Percentiles rank a stretch among this genome's conserved stretches.
phyloP scores from a whole-genome alignment of 2,113 vertebrate species.

The Apeltes quadracus region DNA sequence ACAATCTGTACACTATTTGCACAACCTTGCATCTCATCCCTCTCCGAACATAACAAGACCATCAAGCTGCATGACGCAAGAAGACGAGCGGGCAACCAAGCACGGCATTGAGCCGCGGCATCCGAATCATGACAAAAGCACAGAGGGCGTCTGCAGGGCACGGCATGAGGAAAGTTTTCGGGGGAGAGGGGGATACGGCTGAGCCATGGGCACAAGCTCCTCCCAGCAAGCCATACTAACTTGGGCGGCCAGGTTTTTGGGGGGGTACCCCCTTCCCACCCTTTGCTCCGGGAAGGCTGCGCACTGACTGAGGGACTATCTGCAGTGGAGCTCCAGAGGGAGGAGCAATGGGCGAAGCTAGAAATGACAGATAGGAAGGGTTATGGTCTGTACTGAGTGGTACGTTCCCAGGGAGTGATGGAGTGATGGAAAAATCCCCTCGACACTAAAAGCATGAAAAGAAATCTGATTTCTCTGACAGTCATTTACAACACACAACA shows the following conservation, averaged over 20 bases:
- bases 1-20: slow-evolving; percentile 25
- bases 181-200: slow-evolving; percentile 33
- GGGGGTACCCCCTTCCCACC: slow-evolving; percentile 78
- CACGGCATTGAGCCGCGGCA: slow-evolving; percentile 37
- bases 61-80: slow-evolving; percentile 51
- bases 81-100: slow-evolving; percentile 57
- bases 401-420: slow-evolving; percentile 38
- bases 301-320: slow-evolving; percentile 80
- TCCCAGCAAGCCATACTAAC: slow-evolving; percentile 77
- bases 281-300: slow-evolving; percentile 75
- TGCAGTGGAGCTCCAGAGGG: slow-evolving; percentile 65
- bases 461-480: slow-evolving; percentile 62
- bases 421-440: slow-evolving; percentile 58
- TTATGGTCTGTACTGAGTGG: slow-evolving; percentile 44
- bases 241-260: slow-evolving; percentile 77
- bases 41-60: slow-evolving; percentile 36
- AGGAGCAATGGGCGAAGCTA: slow-evolving; percentile 74
- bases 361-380: slow-evolving; percentile 76
- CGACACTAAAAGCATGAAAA: slow-evolving; percentile 35
- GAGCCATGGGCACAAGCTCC: slow-evolving; percentile 60
- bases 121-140: slow-evolving; percentile 48
- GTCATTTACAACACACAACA: slow-evolving; percentile 52
- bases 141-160: slow-evolving; percentile 41
- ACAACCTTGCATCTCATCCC: slow-evolving; percentile 37
- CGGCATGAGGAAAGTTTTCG: slow-evolving; percentile 11